These are phyloP conservation scores for Machimus rusticus DNA, from an alignment of 2,888 invertebrate species.

Conservation along the genomic window DNA sequence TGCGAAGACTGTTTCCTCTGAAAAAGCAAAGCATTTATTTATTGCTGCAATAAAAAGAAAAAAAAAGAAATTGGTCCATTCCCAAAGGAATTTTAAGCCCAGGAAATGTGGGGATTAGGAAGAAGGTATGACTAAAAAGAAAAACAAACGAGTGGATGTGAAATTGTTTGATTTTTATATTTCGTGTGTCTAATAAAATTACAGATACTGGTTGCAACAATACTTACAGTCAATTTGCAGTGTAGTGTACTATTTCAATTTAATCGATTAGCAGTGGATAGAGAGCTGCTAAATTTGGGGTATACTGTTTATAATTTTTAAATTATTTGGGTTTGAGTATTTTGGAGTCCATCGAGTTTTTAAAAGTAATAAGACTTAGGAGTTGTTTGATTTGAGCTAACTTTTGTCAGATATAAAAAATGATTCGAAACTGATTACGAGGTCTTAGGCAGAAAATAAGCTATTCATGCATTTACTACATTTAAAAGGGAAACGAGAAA, in stretches of 20 bases:
- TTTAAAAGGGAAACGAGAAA: no score
- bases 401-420: not conserved
- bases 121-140: not conserved
- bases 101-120: not conserved
- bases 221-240: not conserved
- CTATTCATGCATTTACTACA: not conserved
- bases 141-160: not conserved
- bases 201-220: not conserved
- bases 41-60: not conserved
- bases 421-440: not conserved
- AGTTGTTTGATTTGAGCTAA: not conserved
- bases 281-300: not conserved
- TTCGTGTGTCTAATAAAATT: not conserved
- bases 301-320: not conserved
- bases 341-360: not conserved
- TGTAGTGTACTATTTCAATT: not conserved
- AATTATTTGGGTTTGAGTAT: not conserved
- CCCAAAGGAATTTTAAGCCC: not conserved
- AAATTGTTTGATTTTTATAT: constrained; percentile 17
- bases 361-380: not conserved
- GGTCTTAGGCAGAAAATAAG: not conserved
- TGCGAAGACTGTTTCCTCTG: constrained; percentile 67
- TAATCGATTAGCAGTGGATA: not conserved
- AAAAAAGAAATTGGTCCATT: not conserved
- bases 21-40: constrained; percentile 39